Evolutionary conservation across 1,140 invertebrate species (phyloP).

Genomic region (Limonius californicus): DNA sequence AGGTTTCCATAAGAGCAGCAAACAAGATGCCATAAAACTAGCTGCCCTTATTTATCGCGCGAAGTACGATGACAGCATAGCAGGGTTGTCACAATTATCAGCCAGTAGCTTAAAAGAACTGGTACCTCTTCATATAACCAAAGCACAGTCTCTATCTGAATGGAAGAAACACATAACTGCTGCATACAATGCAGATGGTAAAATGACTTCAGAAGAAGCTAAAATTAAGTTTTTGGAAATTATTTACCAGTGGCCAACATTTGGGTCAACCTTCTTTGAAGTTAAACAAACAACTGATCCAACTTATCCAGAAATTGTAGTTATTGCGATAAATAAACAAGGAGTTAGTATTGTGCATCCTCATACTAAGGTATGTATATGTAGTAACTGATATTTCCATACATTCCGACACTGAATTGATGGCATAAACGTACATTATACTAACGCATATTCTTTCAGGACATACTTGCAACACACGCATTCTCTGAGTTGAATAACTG

Average conservation of each 20-base stretch:
- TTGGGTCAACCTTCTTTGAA: constrained; percentile 95
- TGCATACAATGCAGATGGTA: constrained; percentile 58
- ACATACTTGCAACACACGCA: constrained; percentile 76
- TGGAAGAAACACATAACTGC: constrained; percentile 77
- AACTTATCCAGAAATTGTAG: constrained; percentile 76
- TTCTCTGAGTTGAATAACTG: constrained; percentile 88
- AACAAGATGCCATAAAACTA: constrained; percentile 74
- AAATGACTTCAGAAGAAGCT: constrained; percentile 63
- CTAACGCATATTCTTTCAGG: constrained; percentile 52
- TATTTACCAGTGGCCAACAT: constrained; percentile 80
- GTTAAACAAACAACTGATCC: constrained; percentile 85
- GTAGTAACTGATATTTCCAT: neutral
- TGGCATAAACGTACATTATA: neutral
- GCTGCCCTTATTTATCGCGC: constrained; percentile 79
- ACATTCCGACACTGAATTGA: too few species aligned
- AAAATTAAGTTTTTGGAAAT: constrained; percentile 82
- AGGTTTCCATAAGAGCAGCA: constrained; percentile 80
- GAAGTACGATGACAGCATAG: constrained; percentile 64
- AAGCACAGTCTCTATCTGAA: constrained; percentile 66
- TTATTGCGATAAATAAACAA: constrained; percentile 88
- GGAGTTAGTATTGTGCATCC: constrained; percentile 88
- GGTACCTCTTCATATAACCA: constrained; percentile 76
- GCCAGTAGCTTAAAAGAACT: constrained; percentile 59
- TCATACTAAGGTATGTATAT: constrained; percentile 68
- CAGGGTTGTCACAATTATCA: constrained; percentile 35